phyloP scores from a whole-genome alignment of 2,797 vertebrate genomes.

The Spondyliosoma cantharus region DNA sequence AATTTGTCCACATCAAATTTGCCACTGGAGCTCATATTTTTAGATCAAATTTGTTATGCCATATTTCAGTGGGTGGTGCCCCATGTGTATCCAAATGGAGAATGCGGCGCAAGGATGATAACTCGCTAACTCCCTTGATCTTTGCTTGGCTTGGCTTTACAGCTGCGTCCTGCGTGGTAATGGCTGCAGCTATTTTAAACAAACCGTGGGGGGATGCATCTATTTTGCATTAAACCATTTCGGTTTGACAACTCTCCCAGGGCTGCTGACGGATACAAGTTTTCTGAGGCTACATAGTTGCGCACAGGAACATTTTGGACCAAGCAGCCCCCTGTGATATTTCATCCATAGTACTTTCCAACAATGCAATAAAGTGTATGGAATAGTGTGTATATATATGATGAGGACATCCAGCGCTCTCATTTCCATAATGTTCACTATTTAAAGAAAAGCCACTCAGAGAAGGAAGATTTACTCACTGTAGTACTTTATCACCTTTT shows the following conservation, averaged over 20 bases:
- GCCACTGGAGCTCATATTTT: conserved; percentile 73
- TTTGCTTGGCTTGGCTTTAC: conserved; percentile 57
- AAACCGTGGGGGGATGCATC: conserved; percentile 79
- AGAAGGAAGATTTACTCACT: not conserved
- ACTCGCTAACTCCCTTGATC: conserved; percentile 78
- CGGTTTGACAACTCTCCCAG: conserved; percentile 70
- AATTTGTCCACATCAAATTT: conserved; percentile 76
- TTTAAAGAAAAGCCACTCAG: not conserved
- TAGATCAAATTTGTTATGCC: conserved; percentile 71
- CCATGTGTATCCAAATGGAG: conserved; percentile 73
- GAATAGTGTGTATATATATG: not conserved
- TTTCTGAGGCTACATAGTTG: conserved; percentile 64
- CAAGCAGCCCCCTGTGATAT: conserved; percentile 47
- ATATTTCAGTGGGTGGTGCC: conserved; percentile 62
- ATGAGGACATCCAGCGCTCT: conserved; percentile 3
- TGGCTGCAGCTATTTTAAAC: conserved; percentile 80
- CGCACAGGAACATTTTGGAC: conserved; percentile 49
- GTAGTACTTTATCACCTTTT: conserved; percentile 4
- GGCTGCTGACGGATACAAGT: conserved; percentile 76
- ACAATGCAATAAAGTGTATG: conserved; percentile 2
- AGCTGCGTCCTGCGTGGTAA: conserved; percentile 67
- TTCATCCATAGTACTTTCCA: conserved; percentile 29
- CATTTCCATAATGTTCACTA: conserved; percentile 3
- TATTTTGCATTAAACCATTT: conserved; percentile 82
- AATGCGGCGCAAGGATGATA: conserved; percentile 67